Percentiles rank a stretch among this genome's conserved stretches.
Conservation (phyloP, 2,113 vertebrate species). For the Calidris pugnax region DNA sequence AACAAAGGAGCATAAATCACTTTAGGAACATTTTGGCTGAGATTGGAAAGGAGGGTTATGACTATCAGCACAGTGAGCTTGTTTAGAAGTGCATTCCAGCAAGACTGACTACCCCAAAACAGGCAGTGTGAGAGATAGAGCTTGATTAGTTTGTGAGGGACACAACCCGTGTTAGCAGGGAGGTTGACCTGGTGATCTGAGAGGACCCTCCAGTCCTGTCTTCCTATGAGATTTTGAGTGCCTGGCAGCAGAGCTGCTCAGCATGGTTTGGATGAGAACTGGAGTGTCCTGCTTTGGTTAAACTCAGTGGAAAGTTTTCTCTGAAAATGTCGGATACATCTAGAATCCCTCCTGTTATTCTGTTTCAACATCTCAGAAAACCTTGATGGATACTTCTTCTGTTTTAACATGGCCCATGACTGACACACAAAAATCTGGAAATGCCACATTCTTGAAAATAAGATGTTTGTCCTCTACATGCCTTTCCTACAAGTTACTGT, state of each 20-base stretch:
- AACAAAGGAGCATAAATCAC: not conserved
- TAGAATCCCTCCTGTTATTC: not conserved
- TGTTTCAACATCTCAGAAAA: not conserved
- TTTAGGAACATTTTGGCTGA: not conserved
- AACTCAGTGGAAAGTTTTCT: not conserved
- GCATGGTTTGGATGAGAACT: not conserved
- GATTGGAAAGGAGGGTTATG: not conserved
- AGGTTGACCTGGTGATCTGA: not conserved
- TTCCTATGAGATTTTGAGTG: not conserved
- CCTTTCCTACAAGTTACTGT: not conserved
- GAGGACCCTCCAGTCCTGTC: not conserved
- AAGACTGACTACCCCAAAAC: not conserved
- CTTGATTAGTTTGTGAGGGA: not conserved
- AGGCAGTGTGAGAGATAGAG: not conserved
- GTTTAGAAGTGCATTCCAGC: not conserved
- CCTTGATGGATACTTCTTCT: not conserved
- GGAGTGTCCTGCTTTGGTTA: not conserved
- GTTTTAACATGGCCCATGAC: not conserved
- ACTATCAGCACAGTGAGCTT: not conserved
- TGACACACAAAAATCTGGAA: not conserved
- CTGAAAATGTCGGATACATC: not conserved
- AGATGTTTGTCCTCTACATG: not conserved
- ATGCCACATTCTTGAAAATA: not conserved
- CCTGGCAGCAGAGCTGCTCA: not conserved
- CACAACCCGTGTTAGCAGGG: not conserved